Percentiles rank a stretch among this genome's conserved stretches.
Conservation (phyloP, 2,113 vertebrate genomes). For the Verasper variegatus region DNA sequence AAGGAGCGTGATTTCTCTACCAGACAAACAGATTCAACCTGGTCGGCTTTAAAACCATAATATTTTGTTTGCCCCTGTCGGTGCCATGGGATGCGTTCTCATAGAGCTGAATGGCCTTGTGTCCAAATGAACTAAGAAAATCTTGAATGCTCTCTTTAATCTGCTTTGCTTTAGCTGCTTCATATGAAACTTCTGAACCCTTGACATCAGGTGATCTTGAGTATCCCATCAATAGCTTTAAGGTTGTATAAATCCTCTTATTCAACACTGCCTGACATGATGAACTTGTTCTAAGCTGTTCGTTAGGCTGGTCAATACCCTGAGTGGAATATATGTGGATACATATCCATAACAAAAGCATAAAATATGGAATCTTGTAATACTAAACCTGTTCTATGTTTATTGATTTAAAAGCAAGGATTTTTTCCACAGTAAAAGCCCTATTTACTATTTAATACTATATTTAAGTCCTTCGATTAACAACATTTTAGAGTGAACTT, state of each 20-base stretch:
- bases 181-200: background rate
- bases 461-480: background rate
- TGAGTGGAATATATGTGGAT: background rate
- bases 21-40: too few relatives aligned
- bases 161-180: background rate
- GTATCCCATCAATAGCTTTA: background rate
- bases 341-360: background rate
- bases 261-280: background rate
- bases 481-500: background rate
- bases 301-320: background rate
- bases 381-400: too few relatives aligned
- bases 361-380: too few relatives aligned
- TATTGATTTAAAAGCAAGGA: too few relatives aligned
- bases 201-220: background rate
- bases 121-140: background rate
- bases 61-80: background rate
- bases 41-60: too few relatives aligned
- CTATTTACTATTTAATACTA: background rate
- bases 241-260: background rate
- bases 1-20: too few relatives aligned
- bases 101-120: background rate
- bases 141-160: background rate
- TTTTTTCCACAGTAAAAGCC: too few relatives aligned
- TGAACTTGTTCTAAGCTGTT: background rate
- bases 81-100: background rate